Conservation (phyloP, 2,888 invertebrate genomes). For the Aquatica leii region DNA sequence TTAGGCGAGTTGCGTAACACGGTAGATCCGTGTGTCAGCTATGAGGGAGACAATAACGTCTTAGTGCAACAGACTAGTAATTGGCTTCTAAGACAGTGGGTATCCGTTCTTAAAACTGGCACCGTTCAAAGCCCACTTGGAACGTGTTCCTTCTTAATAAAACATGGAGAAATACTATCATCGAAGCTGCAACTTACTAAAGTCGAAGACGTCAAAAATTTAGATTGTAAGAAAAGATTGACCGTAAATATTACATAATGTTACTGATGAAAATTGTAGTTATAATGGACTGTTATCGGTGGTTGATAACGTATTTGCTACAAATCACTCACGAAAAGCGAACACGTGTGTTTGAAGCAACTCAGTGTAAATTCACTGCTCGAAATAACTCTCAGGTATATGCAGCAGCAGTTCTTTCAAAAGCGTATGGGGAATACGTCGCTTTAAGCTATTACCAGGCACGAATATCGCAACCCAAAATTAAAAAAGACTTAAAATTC, state of each 20-base stretch:
- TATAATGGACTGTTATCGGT: constrained; percentile 77
- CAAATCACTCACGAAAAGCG: constrained; percentile 72
- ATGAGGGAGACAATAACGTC: constrained; percentile 95
- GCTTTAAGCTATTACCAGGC: constrained; percentile 65
- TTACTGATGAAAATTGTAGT: constrained; percentile 62
- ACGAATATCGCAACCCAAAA: constrained; percentile 57
- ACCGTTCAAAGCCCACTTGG: constrained; percentile 72
- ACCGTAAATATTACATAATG: background rate
- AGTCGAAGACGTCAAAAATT: constrained; percentile 53
- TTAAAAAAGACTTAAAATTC: constrained; percentile 52
- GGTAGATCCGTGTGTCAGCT: constrained; percentile 90
- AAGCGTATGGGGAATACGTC: constrained; percentile 79
- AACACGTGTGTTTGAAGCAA: constrained; percentile 64
- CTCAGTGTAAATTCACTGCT: constrained; percentile 74
- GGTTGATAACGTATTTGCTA: constrained; percentile 85
- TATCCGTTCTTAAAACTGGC: constrained; percentile 59
- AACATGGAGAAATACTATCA: constrained; percentile 62
- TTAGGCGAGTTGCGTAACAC: constrained; percentile 85
- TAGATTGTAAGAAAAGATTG: constrained; percentile 55
- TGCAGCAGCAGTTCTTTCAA: constrained; percentile 75
- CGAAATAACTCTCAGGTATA: constrained; percentile 85
- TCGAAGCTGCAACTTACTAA: constrained; percentile 54
- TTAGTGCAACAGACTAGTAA: constrained; percentile 90
- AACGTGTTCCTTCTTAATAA: constrained; percentile 73
- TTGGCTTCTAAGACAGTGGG: constrained; percentile 80